Evolutionary conservation across 2,113 vertebrate genomes (phyloP).

Genomic region (Physeter macrocephalus): DNA sequence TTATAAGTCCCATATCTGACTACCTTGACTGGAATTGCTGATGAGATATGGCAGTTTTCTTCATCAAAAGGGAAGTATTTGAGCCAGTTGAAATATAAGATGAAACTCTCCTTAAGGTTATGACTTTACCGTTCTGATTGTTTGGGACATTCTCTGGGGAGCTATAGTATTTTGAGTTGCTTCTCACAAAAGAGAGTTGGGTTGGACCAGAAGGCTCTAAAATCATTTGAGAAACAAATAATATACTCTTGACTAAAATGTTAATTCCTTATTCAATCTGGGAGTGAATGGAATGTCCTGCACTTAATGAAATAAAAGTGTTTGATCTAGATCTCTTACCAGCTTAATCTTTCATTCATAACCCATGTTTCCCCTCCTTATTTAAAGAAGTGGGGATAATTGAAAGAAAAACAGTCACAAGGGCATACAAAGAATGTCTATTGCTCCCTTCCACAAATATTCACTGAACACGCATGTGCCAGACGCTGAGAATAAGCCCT

Average conservation of each 20-base stretch:
- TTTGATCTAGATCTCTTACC: conserved; percentile 2
- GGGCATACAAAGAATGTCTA: background rate
- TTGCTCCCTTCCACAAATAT: background rate
- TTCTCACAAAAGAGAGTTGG: conserved; percentile 6
- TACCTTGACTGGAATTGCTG: background rate
- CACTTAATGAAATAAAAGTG: conserved; percentile 28
- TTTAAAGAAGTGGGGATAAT: background rate
- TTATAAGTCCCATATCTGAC: background rate
- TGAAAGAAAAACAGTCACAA: background rate
- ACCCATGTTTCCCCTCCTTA: background rate
- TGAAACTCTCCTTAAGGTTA: background rate
- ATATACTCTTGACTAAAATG: conserved; percentile 16
- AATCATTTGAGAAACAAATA: conserved; percentile 39
- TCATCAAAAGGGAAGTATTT: background rate
- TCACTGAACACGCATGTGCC: background rate
- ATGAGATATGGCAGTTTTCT: background rate
- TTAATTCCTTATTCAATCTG: conserved; percentile 32
- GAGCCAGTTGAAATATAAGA: background rate
- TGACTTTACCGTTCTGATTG: background rate
- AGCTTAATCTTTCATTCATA: conserved; percentile 25
- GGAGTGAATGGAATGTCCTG: background rate
- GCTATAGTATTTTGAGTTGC: background rate
- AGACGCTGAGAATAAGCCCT: background rate
- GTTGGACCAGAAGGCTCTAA: background rate
- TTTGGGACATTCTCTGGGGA: background rate